Base-by-base conservation (phyloP, 2,888 invertebrate species). In the Lycocerus yunnanus region DNA sequence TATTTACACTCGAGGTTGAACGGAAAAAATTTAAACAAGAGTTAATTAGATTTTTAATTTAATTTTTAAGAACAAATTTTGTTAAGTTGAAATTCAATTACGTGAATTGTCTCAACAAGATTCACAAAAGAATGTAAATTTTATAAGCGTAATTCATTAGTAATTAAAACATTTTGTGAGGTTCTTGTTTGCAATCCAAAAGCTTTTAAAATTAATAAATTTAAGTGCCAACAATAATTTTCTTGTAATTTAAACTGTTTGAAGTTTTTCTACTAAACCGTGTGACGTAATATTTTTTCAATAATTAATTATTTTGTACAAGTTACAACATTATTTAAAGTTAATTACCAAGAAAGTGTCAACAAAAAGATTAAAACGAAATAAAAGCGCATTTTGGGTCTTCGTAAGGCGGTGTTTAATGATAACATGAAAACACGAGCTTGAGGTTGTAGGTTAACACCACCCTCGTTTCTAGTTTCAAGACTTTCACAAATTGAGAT, bases 361-460 rank as follows among this genome's bases (percentile, higher is more conserved):
- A 13, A 8, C 61, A 18, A 63, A 59, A 71, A 58, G 66, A 66
- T 71, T 71, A 71, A 66, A 71, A 66, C 58, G 24, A 66, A 71
- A 71, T 66, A 71, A 71, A 71, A 58, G 66, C 71, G 59, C 58
- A 66, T 69, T 69, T 58, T 27, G 66, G 66, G 71, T 71, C 21
- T 58, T 66, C 58, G 66, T 66, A 71, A 71, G 66, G 65, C 71
- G 66, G 66, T 71, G 58, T 71, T 66, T 71, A 71, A 71, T 71
- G 71, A 71, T 71, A 66, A 71, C 58, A 58, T 66, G 66, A 71
- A 71, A 71, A 70, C 69, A 70, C 63, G 69, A 70, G 69, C 63
- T 70, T 58, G 69, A 65, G 69, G 69, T 70, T 70, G 69, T 63
- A 70, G 69, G 69, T 70, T 70, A 70, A 70, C 69, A 58, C 65